Conservation (phyloP, 2,888 invertebrate genomes). For the Alitta virens region DNA sequence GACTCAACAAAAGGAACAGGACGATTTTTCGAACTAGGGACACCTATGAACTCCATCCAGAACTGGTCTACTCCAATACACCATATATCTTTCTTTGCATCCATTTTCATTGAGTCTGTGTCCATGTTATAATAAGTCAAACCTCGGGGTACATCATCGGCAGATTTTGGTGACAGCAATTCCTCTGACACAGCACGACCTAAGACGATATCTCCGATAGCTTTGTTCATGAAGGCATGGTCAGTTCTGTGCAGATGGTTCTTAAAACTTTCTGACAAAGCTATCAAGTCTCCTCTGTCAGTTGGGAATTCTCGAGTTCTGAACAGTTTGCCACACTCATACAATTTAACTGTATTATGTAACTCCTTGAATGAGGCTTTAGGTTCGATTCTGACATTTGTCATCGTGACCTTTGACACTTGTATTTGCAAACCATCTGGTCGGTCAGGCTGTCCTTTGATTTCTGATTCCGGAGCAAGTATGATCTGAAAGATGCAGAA, state of each 20-base stretch:
- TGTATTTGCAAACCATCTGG: slow-evolving; percentile 84
- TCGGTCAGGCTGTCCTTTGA: slow-evolving; percentile 78
- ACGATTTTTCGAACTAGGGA: slow-evolving; percentile 64
- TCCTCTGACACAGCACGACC: slow-evolving; percentile 18
- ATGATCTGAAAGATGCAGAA: slow-evolving; percentile 71
- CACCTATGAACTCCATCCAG: slow-evolving; percentile 89
- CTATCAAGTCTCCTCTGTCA: slow-evolving; percentile 27
- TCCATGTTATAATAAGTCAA: slow-evolving; percentile 12
- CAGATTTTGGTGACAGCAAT: background rate
- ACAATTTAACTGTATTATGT: slow-evolving; percentile 14
- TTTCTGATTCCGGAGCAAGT: slow-evolving; percentile 70
- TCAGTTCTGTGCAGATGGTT: slow-evolving; percentile 35
- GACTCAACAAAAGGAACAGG: slow-evolving; percentile 61
- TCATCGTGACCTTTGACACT: slow-evolving; percentile 72
- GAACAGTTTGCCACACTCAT: slow-evolving; percentile 15
- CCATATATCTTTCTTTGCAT: slow-evolving; percentile 75
- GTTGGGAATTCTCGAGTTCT: slow-evolving; percentile 34
- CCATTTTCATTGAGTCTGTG: slow-evolving; percentile 38
- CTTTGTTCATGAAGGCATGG: slow-evolving; percentile 41
- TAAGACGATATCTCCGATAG: slow-evolving; percentile 28
- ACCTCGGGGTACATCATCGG: background rate
- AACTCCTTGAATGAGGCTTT: slow-evolving; percentile 53
- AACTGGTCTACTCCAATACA: slow-evolving; percentile 83
- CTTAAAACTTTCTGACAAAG: slow-evolving; percentile 27
- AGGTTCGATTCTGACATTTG: slow-evolving; percentile 68